A percentile compares a stretch with the other conserved stretches of the same genome.
phyloP scores from a whole-genome alignment of 2,113 vertebrate species.

The Cyanoramphus novaezelandiae region DNA sequence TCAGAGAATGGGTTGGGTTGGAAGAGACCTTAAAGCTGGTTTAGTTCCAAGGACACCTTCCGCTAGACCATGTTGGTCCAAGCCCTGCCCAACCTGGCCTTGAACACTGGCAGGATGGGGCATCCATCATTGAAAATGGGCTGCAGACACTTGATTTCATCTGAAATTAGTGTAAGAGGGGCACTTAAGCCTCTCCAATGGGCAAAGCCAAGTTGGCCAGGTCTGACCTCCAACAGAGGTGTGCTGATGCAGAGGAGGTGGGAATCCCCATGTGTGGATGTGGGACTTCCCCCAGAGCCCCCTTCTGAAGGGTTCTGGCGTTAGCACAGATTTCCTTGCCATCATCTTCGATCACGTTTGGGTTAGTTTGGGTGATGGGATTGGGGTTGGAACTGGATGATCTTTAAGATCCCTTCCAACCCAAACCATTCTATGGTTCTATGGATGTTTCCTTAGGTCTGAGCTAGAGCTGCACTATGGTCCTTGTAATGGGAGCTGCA shows the following conservation, averaged over 20 bases:
- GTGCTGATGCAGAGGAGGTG: background rate
- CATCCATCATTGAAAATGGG: background rate
- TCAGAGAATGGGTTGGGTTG: background rate
- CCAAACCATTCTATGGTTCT: background rate
- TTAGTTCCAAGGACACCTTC: background rate
- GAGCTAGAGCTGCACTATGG: background rate
- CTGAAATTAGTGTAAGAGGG: too few relatives aligned
- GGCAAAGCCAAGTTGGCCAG: background rate
- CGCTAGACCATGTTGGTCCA: background rate
- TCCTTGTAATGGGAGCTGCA: background rate
- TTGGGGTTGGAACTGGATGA: background rate
- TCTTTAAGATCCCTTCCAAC: background rate
- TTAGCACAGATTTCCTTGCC: background rate
- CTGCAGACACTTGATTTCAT: background rate
- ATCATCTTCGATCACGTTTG: background rate
- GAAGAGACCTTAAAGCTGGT: background rate
- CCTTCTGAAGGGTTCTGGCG: background rate
- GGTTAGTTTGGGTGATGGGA: background rate
- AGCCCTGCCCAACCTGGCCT: background rate
- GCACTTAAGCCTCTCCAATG: background rate
- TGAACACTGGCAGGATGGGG: background rate
- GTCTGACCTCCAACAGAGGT: background rate
- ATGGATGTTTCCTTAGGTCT: fast-evolving
- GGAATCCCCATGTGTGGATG: background rate
- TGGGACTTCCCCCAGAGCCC: background rate